phyloP scores from a whole-genome alignment of 1,140 invertebrate species.

The Aphaenogaster rudis region DNA sequence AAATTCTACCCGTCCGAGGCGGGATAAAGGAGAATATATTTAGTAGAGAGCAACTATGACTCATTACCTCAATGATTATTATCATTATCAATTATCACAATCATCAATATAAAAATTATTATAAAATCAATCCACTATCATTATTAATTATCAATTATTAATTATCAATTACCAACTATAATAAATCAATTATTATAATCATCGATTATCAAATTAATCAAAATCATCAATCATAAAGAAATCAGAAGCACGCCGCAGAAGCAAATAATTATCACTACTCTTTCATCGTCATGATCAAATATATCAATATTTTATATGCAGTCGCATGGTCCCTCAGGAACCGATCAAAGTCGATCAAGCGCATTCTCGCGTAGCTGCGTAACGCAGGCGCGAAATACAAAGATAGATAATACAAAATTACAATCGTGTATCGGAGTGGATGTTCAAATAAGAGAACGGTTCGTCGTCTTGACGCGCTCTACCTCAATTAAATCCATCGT shows the following conservation, averaged over 20 bases:
- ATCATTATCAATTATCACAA: conserved; percentile 30
- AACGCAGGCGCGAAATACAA: conserved; percentile 38
- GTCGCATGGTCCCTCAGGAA: conserved; percentile 27
- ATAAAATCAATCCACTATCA: conserved; percentile 11
- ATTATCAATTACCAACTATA: conserved; percentile 9
- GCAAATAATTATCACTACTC: conserved; percentile 12
- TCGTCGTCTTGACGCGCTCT: conserved; percentile 24
- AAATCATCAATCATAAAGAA: conserved; percentile 12
- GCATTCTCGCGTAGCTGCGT: conserved; percentile 65
- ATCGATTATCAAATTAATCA: background rate
- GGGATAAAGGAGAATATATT: background rate
- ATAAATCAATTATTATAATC: background rate
- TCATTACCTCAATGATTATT: conserved; percentile 1
- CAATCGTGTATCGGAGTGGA: conserved; percentile 48
- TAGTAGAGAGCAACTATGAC: conserved; percentile 40
- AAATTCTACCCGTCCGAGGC: background rate
- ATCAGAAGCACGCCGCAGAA: conserved; percentile 38
- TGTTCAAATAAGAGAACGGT: conserved; percentile 12
- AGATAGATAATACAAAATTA: conserved; percentile 58
- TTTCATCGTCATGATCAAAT: conserved; percentile 12
- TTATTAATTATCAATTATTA: conserved; percentile 6
- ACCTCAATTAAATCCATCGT: conserved; percentile 50
- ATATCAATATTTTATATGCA: conserved; percentile 32
- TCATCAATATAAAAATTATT: background rate
- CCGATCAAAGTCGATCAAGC: conserved; percentile 8